These are phyloP conservation scores for Oryzias curvinotus DNA, from an alignment of 2,113 vertebrate genomes.

Conservation along the genomic window DNA sequence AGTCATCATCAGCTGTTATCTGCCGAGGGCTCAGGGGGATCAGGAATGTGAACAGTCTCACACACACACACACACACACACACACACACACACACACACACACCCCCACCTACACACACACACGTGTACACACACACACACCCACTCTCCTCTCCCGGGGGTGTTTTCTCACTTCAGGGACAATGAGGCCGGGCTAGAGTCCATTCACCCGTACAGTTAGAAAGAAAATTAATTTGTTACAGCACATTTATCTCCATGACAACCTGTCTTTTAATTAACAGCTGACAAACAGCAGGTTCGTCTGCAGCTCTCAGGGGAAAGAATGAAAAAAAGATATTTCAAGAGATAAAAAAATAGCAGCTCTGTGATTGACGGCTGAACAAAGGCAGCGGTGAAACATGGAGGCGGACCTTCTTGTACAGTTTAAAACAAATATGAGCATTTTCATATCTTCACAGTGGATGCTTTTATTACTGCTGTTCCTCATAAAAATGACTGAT, in stretches of 20 bases:
- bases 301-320: slow-evolving; percentile 32
- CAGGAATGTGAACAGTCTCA: not conserved
- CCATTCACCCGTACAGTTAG: slow-evolving; percentile 44
- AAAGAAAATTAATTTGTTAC: slow-evolving; percentile 66
- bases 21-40: slow-evolving; percentile 47
- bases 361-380: slow-evolving; percentile 16
- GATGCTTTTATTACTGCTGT: not conserved
- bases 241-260: slow-evolving; percentile 64
- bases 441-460: not conserved
- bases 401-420: not conserved
- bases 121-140: slow-evolving; percentile 1
- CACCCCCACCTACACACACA: no score
- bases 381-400: slow-evolving; percentile 1
- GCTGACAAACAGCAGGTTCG: slow-evolving; percentile 44
- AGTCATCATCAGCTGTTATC: slow-evolving; percentile 62
- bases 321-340: not conserved
- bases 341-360: slow-evolving; percentile 3
- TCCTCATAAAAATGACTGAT: not conserved
- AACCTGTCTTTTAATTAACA: slow-evolving; percentile 69
- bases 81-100: not conserved
- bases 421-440: not conserved
- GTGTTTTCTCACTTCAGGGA: slow-evolving; percentile 23
- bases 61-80: slow-evolving; percentile 7
- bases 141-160: slow-evolving; percentile 8
- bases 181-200: slow-evolving; percentile 20